These are phyloP conservation scores for Seladonia tumulorum DNA, from an alignment of 2,888 invertebrate species.

Conservation along the genomic window DNA sequence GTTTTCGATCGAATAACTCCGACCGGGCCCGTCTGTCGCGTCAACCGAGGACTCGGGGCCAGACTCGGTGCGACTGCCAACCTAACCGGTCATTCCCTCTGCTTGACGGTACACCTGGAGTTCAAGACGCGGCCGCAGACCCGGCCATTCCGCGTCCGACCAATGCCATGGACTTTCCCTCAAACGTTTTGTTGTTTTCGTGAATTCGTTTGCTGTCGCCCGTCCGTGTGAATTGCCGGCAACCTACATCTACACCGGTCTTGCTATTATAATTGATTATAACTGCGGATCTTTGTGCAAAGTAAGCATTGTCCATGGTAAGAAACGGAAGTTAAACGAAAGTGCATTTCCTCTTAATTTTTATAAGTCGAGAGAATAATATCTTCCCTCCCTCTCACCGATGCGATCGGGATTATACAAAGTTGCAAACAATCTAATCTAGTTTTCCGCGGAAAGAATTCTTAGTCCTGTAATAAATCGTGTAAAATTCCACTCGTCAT, in stretches of 20 bases:
- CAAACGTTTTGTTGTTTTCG: neutral
- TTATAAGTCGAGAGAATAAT: neutral
- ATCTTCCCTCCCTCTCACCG: too few relatives aligned
- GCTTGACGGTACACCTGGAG: neutral
- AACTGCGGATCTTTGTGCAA: neutral
- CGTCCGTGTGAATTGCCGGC: neutral
- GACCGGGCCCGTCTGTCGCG: constrained; percentile 18
- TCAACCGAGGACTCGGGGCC: constrained; percentile 2
- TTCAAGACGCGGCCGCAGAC: neutral
- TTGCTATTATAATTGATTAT: neutral
- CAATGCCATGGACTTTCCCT: neutral
- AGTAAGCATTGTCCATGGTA: neutral
- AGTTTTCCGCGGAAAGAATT: too few relatives aligned
- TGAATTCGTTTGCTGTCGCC: neutral
- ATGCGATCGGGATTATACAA: too few relatives aligned
- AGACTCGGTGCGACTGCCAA: neutral
- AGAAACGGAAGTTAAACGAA: too few relatives aligned
- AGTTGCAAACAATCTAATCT: too few relatives aligned
- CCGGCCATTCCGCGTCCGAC: neutral
- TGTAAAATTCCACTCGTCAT: neutral
- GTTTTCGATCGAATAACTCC: constrained; percentile 58
- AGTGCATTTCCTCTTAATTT: neutral
- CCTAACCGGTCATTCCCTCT: neutral
- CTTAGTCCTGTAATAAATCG: too few relatives aligned
- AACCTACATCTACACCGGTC: neutral